Conservation (phyloP, 1,140 invertebrate species). For the Druon quercuslanigerum region DNA sequence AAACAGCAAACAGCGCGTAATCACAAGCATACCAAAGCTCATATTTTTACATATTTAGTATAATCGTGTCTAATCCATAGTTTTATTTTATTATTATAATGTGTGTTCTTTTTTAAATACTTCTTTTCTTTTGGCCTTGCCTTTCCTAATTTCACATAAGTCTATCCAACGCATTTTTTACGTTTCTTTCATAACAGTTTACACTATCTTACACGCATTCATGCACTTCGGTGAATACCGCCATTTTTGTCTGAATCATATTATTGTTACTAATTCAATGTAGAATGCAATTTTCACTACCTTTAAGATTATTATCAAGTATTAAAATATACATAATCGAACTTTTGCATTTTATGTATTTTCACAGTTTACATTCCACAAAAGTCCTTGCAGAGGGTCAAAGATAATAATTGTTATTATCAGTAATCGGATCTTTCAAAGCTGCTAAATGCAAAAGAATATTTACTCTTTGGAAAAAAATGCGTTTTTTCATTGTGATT, state of each 20-base stretch:
- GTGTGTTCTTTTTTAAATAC: conserved; percentile 28
- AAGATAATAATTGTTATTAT: conserved; percentile 23
- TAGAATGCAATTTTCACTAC: conserved; percentile 11
- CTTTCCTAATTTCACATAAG: conserved; percentile 26
- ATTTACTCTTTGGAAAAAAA: conserved; percentile 28
- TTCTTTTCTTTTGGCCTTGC: conserved; percentile 19
- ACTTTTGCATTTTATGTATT: neutral
- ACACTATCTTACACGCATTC: conserved; percentile 27
- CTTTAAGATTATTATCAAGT: conserved; percentile 20
- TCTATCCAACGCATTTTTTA: conserved; percentile 20
- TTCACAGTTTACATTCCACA: neutral
- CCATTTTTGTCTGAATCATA: conserved; percentile 1
- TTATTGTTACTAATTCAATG: conserved; percentile 18
- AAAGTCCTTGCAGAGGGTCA: neutral
- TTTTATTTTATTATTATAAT: conserved; percentile 10
- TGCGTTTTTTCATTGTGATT: neutral
- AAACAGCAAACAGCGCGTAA: conserved; percentile 29
- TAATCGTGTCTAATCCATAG: conserved; percentile 13
- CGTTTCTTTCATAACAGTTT: conserved; percentile 5
- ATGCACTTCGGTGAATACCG: conserved; percentile 7
- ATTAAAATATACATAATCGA: conserved; percentile 23
- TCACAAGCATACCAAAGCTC: conserved; percentile 31
- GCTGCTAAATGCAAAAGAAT: conserved; percentile 28
- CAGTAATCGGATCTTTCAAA: conserved; percentile 5
- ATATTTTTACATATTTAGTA: conserved; percentile 29